phyloP scores from a whole-genome alignment of 2,888 invertebrate genomes.

The Pristionchus mayeri region DNA sequence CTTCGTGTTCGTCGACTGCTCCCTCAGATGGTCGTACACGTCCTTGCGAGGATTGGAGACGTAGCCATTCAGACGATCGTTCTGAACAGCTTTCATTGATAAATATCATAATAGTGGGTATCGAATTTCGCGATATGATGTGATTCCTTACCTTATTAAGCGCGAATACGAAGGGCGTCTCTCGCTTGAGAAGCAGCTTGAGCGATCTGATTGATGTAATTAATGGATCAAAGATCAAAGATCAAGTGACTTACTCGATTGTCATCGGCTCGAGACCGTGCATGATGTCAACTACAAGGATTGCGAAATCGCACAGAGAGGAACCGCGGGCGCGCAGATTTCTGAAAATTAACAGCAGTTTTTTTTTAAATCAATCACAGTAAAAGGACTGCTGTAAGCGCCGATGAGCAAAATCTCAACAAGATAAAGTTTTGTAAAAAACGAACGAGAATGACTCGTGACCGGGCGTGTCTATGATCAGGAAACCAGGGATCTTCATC shows the following conservation, averaged over 20 bases:
- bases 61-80: constrained; percentile 91
- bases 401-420: neutral
- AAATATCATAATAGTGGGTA: too few species aligned
- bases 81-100: constrained; percentile 67
- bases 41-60: constrained; percentile 88
- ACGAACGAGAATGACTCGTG: constrained; percentile 83
- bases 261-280: constrained; percentile 99
- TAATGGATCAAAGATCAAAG: too few species aligned
- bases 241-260: constrained; percentile 83
- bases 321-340: constrained; percentile 96
- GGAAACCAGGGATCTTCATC: constrained; percentile 91
- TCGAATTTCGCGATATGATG: too few species aligned
- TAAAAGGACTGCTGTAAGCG: too few species aligned
- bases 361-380: too few species aligned
- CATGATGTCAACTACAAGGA: constrained; percentile 99
- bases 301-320: constrained; percentile 98
- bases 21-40: constrained; percentile 89
- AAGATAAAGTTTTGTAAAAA: constrained; percentile 8
- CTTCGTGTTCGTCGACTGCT: constrained; percentile 90
- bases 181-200: constrained; percentile 90
- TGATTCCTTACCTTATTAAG: constrained; percentile 87
- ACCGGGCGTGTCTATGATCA: constrained; percentile 99
- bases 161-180: constrained; percentile 97
- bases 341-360: too few species aligned
- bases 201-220: constrained; percentile 80